These are phyloP conservation scores for Oplegnathus fasciatus DNA, from an alignment of 2,113 vertebrate genomes.

Conservation along the genomic window DNA sequence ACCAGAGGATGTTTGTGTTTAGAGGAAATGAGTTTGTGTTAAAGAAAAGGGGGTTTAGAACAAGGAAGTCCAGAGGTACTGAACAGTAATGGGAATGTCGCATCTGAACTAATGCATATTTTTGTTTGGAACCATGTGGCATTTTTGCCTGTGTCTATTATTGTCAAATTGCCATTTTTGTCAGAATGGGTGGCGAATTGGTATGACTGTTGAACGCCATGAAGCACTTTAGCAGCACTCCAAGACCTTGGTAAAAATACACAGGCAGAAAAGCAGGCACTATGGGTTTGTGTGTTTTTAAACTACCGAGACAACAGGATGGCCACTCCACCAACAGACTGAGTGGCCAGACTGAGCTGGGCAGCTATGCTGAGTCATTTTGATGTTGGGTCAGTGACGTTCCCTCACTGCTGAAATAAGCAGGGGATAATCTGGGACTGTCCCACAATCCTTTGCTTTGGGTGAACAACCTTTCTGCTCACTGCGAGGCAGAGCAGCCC, in stretches of 20 bases:
- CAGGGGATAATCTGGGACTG: conserved; percentile 40
- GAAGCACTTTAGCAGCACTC: neutral
- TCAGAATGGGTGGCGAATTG: neutral
- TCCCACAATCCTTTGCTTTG: conserved; percentile 36
- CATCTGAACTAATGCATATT: neutral
- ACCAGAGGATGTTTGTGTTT: conserved; percentile 9
- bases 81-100: too few relatives aligned
- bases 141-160: neutral
- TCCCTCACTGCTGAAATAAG: conserved; percentile 12
- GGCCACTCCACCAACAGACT: neutral
- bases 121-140: neutral
- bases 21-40: neutral
- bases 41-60: too few relatives aligned
- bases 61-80: neutral
- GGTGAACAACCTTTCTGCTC: neutral
- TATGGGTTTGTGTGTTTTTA: too few relatives aligned
- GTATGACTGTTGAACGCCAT: neutral
- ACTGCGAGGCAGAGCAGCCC: neutral
- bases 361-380: neutral
- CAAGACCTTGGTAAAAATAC: conserved; percentile 4
- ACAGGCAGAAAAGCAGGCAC: neutral
- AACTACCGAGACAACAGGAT: too few relatives aligned
- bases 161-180: too few relatives aligned
- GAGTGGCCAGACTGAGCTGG: neutral
- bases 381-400: conserved; percentile 2